These are phyloP conservation scores for Cheilosia soror DNA, from an alignment of 2,888 invertebrate species.

Conservation along the genomic window DNA sequence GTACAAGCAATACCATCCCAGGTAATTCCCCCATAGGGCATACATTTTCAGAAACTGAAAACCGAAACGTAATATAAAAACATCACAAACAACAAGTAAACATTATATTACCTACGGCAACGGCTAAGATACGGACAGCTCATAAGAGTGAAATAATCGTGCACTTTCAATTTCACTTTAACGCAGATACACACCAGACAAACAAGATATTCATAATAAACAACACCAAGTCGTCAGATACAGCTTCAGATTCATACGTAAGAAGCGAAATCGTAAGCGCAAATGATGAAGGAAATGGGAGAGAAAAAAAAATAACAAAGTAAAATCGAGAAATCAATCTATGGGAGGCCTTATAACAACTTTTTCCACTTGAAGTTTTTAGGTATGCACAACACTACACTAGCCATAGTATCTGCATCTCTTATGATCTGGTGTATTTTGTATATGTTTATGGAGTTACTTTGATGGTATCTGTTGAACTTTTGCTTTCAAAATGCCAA, in stretches of 20 bases:
- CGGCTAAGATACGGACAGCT: conserved; percentile 17
- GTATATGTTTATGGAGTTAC: conserved; percentile 3
- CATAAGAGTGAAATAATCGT: conserved; percentile 34
- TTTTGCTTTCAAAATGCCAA: conserved; percentile 55
- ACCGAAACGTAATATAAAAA: conserved; percentile 17
- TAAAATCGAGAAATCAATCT: conserved; percentile 72
- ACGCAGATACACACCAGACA: conserved; percentile 62
- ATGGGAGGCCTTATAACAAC: conserved; percentile 67
- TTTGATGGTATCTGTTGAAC: conserved; percentile 38
- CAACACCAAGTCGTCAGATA: conserved; percentile 24
- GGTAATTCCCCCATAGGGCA: conserved; percentile 40
- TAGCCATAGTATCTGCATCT: conserved; percentile 63
- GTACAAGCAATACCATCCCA: conserved; percentile 12
- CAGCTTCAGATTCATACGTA: conserved; percentile 43
- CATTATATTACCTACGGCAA: conserved; percentile 63
- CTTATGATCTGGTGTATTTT: conserved; percentile 19
- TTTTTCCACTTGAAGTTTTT: conserved; percentile 60
- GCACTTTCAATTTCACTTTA: conserved; percentile 73
- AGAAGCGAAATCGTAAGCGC: conserved; percentile 44
- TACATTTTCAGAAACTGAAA: conserved; percentile 1
- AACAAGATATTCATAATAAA: conserved; percentile 65
- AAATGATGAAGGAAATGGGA: conserved; percentile 49
- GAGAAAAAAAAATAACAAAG: conserved; percentile 20
- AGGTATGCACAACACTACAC: conserved; percentile 44
- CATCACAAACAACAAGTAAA: conserved; percentile 34